phyloP scores from a whole-genome alignment of 2,113 vertebrate genomes.

The Menura novaehollandiae region DNA sequence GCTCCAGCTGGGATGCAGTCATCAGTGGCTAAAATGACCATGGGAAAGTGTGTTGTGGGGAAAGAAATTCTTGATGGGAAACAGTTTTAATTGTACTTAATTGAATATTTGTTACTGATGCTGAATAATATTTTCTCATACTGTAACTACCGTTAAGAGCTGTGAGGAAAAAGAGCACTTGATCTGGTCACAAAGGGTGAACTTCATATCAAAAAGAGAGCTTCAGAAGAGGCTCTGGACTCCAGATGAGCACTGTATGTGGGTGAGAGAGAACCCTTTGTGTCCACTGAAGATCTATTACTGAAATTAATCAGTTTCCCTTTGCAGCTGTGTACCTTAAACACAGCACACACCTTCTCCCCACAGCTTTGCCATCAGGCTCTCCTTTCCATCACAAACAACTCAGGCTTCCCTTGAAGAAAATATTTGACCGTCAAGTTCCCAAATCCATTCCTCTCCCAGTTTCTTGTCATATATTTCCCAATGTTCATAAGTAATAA shows the following conservation, averaged over 20 bases:
- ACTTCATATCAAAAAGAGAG: not conserved
- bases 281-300: not conserved
- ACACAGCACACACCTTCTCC: not conserved
- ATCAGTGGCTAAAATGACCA: not conserved
- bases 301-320: not conserved
- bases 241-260: not conserved
- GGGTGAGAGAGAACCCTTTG: not conserved
- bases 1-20: not conserved
- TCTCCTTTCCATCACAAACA: not conserved
- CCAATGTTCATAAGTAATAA: not conserved
- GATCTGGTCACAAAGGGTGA: not conserved
- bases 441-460: not conserved
- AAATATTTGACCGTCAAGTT: not conserved
- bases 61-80: not conserved
- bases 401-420: not conserved
- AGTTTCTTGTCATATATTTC: not conserved
- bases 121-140: not conserved
- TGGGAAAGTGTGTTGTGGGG: not conserved
- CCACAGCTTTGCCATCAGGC: not conserved
- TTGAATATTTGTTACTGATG: not conserved
- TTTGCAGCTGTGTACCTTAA: not conserved
- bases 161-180: not conserved
- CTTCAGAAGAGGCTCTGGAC: not conserved
- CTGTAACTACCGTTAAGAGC: not conserved
- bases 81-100: not conserved